Base-by-base conservation (phyloP, 2,888 invertebrate species). In the Andrena praecox region DNA sequence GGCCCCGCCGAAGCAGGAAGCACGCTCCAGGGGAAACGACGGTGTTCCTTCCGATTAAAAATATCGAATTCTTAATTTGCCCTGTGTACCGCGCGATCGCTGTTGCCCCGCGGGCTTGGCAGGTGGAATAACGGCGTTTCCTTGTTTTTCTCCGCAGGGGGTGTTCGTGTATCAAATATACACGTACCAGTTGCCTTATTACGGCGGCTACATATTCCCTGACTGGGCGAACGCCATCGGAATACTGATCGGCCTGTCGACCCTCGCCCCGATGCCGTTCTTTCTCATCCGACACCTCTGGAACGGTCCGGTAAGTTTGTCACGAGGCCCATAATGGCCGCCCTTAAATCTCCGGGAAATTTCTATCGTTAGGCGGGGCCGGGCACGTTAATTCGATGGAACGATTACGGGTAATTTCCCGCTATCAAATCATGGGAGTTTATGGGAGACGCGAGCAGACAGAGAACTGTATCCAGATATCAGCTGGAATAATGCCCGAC, bases 81-180 rank as follows among this genome's bases (percentile, higher is more conserved):
- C 50, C 64, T 33, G 62, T 75, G 78, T 71, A 80, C 59, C 77
- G 29, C 3, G 4, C 60, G 72, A 68, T 72, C 62, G 63, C 60
- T 52, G 33, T 67, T 59, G 63, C 72, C 72, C 7, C 6, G 77
- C 54, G 83, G 60, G 63, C 48, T 54, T 68, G 63, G 2, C 70
- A 6, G 77, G 42, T 73, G 69, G 62, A 85, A 75, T 79, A 82
- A 77, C 64, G 71, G 56, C 52, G 33, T 24, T 60, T 63, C 33
- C 42, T 35, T 56, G 52, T 77, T 87, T 77, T 68, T 66, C 35
- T 82, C 74, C 71, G 29, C 94, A 97, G 97, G 96, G 94, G 42
- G 96, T 98, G 68, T 95, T 98, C 82, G 94, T 95, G 7, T 97
- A 97, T 93, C 96, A 97, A 72, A 96, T 97, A 94, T 93, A 95